A percentile compares a stretch with the other conserved stretches of the same genome.
These are phyloP conservation scores for Nothobranchius kuhntae DNA, from an alignment of 2,113 vertebrate species.

Conservation along the genomic window DNA sequence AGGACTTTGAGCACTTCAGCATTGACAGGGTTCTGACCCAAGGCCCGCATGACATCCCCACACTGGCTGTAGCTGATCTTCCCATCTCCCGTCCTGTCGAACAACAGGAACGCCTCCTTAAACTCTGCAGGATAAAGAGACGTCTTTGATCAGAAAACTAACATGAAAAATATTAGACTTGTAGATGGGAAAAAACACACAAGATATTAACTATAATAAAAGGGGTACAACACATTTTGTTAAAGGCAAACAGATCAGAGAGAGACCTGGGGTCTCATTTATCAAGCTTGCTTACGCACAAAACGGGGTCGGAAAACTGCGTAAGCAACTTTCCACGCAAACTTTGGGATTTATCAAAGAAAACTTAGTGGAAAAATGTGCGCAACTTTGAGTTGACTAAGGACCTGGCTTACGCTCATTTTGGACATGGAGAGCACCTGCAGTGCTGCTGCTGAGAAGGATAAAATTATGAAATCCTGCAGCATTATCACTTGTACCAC, in stretches of 20 bases:
- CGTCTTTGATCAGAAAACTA: not conserved
- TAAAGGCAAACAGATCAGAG: constrained; percentile 17
- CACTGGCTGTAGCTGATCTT: constrained; percentile 91
- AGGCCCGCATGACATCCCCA: constrained; percentile 91
- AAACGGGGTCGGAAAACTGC: too few species aligned
- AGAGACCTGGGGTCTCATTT: not conserved
- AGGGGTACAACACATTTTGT: constrained; percentile 1
- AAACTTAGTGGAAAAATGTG: too few species aligned
- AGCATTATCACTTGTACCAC: too few species aligned
- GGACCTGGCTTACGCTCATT: too few species aligned
- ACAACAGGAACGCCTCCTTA: constrained; percentile 95
- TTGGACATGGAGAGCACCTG: too few species aligned
- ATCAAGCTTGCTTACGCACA: too few species aligned
- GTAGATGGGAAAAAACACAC: not conserved
- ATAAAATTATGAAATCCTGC: too few species aligned
- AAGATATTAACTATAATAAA: constrained; percentile 10
- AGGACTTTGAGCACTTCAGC: constrained; percentile 95
- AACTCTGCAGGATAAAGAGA: constrained; percentile 80
- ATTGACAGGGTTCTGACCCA: constrained; percentile 96
- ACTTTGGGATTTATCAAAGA: too few species aligned
- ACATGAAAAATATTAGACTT: not conserved
- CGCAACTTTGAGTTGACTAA: too few species aligned
- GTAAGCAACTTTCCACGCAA: too few species aligned
- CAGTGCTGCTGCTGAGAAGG: too few species aligned
- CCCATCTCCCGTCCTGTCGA: constrained; percentile 91